Conservation (phyloP, 1,140 invertebrate species). For the Leptonema lineaticorne region DNA sequence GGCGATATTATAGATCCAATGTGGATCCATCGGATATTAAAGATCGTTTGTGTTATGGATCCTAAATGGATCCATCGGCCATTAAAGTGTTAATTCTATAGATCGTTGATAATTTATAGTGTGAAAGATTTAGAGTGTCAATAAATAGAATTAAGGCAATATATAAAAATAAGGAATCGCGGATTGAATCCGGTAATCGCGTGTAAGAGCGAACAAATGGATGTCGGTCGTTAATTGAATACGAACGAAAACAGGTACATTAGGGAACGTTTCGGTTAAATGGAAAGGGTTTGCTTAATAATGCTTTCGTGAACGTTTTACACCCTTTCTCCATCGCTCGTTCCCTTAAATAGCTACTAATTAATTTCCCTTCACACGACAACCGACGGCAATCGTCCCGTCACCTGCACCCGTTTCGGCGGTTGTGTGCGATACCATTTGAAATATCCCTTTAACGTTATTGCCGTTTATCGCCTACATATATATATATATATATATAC, state of each 20-base stretch:
- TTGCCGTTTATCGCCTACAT: background rate
- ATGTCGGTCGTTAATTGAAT: constrained; percentile 22
- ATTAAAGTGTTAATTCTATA: too few relatives aligned
- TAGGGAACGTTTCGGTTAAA: background rate
- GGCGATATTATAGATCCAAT: too few relatives aligned
- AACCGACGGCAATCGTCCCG: constrained; percentile 16
- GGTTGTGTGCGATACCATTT: background rate
- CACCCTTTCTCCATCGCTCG: background rate
- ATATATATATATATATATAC: background rate
- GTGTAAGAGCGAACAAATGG: background rate
- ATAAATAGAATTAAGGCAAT: too few relatives aligned
- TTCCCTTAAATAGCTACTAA: constrained; percentile 28
- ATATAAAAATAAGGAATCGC: too few relatives aligned
- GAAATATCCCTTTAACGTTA: background rate
- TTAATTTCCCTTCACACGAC: constrained; percentile 23
- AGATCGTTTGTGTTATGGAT: too few relatives aligned
- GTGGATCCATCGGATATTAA: too few relatives aligned
- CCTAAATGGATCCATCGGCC: too few relatives aligned
- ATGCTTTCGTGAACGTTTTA: background rate
- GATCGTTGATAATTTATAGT: too few relatives aligned
- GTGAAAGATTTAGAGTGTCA: too few relatives aligned
- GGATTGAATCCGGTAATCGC: too few relatives aligned
- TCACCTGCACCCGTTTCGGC: constrained; percentile 6
- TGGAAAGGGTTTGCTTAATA: background rate
- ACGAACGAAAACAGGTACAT: constrained; percentile 22